Evolutionary conservation across 2,797 vertebrate genomes (phyloP), one percentile per base, ranked within the genome.

Genomic region (Crypturellus tataupa): DNA sequence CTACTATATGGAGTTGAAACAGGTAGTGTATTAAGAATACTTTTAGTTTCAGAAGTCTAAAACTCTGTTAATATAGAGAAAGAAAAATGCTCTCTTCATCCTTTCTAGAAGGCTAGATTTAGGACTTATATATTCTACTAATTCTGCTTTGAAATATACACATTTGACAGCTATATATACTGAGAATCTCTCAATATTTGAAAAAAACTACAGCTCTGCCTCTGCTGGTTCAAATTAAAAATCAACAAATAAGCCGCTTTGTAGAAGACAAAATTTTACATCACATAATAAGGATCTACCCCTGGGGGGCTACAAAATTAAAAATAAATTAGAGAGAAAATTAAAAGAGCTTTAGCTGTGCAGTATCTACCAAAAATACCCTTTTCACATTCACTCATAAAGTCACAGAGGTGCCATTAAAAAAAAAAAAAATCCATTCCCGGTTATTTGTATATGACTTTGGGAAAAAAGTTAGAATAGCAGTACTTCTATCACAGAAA

Each of bases 321-420:
- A 95, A 96, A 94, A 96, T 82, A 94, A 97, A 95, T 96, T 96
- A 95, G 82, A 93, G 75, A 90, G 76, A 95, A 95, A 96, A 93
- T 95, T 87, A 95, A 71, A 94, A 94, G 93, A 86, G 67, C 19
- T 90, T 92, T 94, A 91, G 84, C 79, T 95, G 84, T 78, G 77
- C 39, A 64, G 55, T 20, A 40, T 75, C 86, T 91, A 94, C 58
- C 51, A 67, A 85, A 93, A 90, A 49, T 16, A 84, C 3, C 12
- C 37, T 80, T 95, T 85, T 58, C 51, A 67, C 63, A 39, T 90
- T 95, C 82, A 85, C 40, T 46, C 73, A 51, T 64, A 46, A 27
- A 84, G 87, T 10, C n/a, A 0, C 77, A 7, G 40, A 94, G 80
- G 80, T 49, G 67, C 29, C 10, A 11, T 37, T 9, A 35, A 37